These are phyloP conservation scores for Toxotes jaculatrix DNA, from an alignment of 2,113 vertebrate genomes.

Conservation along the genomic window DNA sequence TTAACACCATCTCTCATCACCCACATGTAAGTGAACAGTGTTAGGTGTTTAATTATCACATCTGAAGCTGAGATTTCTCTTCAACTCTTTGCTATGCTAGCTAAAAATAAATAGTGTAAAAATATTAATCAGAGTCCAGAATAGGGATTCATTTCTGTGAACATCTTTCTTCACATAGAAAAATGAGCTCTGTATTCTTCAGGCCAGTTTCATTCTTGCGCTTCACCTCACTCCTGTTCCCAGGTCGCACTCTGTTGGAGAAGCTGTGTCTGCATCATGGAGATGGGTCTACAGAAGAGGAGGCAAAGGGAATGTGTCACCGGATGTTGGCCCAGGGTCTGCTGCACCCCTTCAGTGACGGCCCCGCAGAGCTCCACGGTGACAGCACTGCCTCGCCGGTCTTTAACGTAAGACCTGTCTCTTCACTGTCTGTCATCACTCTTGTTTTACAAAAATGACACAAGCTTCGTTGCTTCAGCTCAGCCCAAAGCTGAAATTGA, in stretches of 20 bases:
- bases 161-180: neutral
- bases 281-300: conserved; percentile 83
- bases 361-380: conserved; percentile 84
- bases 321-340: conserved; percentile 90
- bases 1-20: conserved; percentile 49
- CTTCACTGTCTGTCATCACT: neutral
- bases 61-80: conserved; percentile 47
- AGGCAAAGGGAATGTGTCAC: conserved; percentile 89
- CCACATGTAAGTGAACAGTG: conserved; percentile 20
- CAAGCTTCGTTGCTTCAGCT: neutral
- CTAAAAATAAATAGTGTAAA: neutral
- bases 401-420: conserved; percentile 87
- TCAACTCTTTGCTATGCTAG: neutral
- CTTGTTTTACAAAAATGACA: conserved; percentile 10
- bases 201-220: neutral
- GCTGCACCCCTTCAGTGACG: conserved; percentile 89
- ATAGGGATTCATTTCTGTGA: neutral
- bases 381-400: conserved; percentile 76
- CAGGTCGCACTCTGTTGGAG: conserved; percentile 86
- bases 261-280: conserved; percentile 88
- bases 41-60: conserved; percentile 80
- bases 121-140: neutral
- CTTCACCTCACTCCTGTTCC: conserved; percentile 4
- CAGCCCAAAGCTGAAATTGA: neutral
- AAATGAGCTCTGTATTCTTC: neutral